Evolutionary conservation across 2,797 vertebrate genomes (phyloP).

Genomic region (Alca torda): DNA sequence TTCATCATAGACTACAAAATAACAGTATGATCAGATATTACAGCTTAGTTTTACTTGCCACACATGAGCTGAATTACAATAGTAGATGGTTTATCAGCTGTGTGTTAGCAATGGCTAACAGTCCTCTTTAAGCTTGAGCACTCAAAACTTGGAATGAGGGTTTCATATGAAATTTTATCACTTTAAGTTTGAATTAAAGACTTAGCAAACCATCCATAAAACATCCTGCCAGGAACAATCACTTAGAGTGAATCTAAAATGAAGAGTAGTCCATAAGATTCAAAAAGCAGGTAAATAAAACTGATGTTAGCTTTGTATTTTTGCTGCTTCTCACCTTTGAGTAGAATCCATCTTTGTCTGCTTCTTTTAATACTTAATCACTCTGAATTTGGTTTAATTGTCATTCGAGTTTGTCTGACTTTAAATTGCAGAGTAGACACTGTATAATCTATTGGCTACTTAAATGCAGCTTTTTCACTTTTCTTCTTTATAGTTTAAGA

Average conservation of each 20-base stretch:
- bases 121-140: background rate
- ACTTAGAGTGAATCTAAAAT: background rate
- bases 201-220: background rate
- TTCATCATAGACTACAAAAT: background rate
- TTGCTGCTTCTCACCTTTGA: background rate
- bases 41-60: background rate
- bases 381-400: background rate
- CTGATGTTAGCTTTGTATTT: background rate
- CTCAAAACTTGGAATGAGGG: background rate
- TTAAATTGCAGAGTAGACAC: background rate
- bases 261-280: background rate
- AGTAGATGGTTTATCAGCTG: background rate
- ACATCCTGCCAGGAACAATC: background rate
- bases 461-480: background rate
- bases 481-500: background rate
- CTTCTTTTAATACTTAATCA: background rate
- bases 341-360: background rate
- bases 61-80: background rate
- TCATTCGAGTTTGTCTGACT: background rate
- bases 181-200: background rate
- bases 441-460: background rate
- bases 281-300: background rate
- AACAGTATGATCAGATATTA: background rate
- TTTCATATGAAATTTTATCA: background rate
- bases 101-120: background rate